Evolutionary conservation across 1,140 invertebrate genomes (phyloP), one percentile per base, ranked within the genome.

Genomic region (Drosophila littoralis): DNA sequence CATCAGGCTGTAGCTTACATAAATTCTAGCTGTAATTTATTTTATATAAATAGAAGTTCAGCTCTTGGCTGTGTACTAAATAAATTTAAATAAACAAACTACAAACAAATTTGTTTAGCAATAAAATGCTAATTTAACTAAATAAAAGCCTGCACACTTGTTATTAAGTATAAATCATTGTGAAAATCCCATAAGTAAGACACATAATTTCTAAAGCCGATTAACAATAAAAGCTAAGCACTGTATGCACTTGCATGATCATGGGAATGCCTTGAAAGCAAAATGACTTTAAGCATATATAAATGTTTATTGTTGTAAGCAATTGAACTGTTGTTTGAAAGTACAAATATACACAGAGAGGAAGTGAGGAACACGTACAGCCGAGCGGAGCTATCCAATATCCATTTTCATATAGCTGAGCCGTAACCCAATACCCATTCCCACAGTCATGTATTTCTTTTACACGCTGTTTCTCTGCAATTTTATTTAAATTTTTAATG

Each of bases 401-500:
- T 10, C 51, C 67, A 70, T 70, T 64, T 42, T 17, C 32, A 48
- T 35, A 32, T 33, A 45, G 7, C 6, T 13, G 10, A 33, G 22
- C 28, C 65, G 28, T 10, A 43, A 58, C 17, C 59, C 43, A 54
- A 58, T 64, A 12, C 10, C 45, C 48, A 15, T 59, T 70, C 40
- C 57, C 59, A 28, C 22, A 46, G 32, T 40, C 35, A 66, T 59
- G 22, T 46, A 42, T 42, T 36, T 46, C 35, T 40, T 73, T 59
- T 66, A 66, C 17, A 43, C 48, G 50, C 32, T 52, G 33, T 60
- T 65, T 54, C 32, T 43, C 82, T 86, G 79, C 76, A 88, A 70
- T 89, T 69, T 75, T 83, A 76, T 77, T 83, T 88, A 69, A 89
- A 88, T 88, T 83, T 83, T 88, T 88, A 88, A 88, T 88, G 73